These are phyloP conservation scores for Neostethus bicornis DNA, from an alignment of 2,797 vertebrate genomes.

Conservation along the genomic window DNA sequence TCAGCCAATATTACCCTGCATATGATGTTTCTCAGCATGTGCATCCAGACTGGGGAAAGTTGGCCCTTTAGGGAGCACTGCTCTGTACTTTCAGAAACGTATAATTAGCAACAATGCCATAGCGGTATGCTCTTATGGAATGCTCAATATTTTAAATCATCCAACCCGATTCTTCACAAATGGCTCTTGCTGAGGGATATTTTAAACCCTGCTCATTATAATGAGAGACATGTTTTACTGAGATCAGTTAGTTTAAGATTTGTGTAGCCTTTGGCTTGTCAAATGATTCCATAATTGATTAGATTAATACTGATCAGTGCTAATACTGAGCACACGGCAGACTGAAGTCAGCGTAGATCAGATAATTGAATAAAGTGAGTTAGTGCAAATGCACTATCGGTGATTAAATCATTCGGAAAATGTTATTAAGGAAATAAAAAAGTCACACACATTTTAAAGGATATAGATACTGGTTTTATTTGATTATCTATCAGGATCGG, in stretches of 20 bases:
- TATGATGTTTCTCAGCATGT: conserved; percentile 57
- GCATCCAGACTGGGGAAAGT: conserved; percentile 41
- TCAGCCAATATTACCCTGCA: conserved; percentile 64
- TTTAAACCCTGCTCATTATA: conserved; percentile 66
- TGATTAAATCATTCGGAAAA: conserved; percentile 51
- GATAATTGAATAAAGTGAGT: conserved; percentile 66
- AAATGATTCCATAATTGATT: conserved; percentile 83
- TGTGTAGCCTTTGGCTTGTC: conserved; percentile 78
- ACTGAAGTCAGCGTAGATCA: conserved; percentile 57
- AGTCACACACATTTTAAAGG: conserved; percentile 19
- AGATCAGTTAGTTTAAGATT: conserved; percentile 74
- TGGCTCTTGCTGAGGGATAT: conserved; percentile 49
- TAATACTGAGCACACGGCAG: conserved; percentile 69
- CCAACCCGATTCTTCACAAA: conserved; percentile 51
- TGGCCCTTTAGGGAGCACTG: conserved; percentile 50
- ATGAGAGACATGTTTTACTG: conserved; percentile 65
- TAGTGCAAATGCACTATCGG: conserved; percentile 61
- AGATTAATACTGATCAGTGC: conserved; percentile 81
- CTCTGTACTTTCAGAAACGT: conserved; percentile 62
- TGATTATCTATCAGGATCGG: not conserved
- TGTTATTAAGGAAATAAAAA: conserved; percentile 35
- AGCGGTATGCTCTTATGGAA: conserved; percentile 53
- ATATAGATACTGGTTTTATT: conserved; percentile 15
- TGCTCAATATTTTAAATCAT: conserved; percentile 62
- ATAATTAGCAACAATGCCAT: conserved; percentile 67